A percentile compares a stretch with the other conserved stretches of the same genome.
phyloP scores from a whole-genome alignment of 2,888 invertebrate genomes.

The Lasioglossum figueresi region DNA sequence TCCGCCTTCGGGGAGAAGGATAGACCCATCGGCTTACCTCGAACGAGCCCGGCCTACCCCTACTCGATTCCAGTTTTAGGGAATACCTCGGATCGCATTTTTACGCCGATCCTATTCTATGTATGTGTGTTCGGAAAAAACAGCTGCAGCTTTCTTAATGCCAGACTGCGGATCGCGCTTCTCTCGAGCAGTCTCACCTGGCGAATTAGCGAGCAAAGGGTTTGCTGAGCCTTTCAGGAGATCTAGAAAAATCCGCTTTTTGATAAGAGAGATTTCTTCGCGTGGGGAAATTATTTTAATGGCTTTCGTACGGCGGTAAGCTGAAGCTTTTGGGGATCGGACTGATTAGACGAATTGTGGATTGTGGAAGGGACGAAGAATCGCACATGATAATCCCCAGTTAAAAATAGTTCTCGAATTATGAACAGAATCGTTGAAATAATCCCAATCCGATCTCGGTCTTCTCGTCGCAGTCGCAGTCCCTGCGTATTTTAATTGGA shows the following conservation, averaged over 20 bases:
- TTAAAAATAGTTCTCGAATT: not conserved
- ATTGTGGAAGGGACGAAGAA: not conserved
- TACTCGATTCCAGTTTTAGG: conserved; percentile 51
- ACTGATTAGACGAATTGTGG: not conserved
- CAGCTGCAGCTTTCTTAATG: conserved; percentile 39
- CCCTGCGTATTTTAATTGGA: not conserved
- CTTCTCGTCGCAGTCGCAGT: not conserved
- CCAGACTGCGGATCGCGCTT: not conserved
- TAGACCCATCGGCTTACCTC: conserved; percentile 68
- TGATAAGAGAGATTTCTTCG: conserved; percentile 14
- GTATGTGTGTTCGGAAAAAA: not conserved
- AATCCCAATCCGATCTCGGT: not conserved
- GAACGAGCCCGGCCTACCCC: conserved; percentile 22
- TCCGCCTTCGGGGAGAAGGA: conserved; percentile 60
- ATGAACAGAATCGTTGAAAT: not conserved
- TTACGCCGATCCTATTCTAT: conserved; percentile 28
- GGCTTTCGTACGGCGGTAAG: not conserved
- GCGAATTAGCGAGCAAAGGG: conserved; percentile 41
- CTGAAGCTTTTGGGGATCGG: not conserved
- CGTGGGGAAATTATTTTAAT: not conserved
- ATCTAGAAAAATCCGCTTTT: conserved; percentile 11
- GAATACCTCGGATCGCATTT: conserved; percentile 46
- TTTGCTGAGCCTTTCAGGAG: conserved; percentile 26
- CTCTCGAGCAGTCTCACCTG: conserved; percentile 48
- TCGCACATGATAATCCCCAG: not conserved